phyloP scores from a whole-genome alignment of 1,140 invertebrate genomes.

The Limonius californicus region DNA sequence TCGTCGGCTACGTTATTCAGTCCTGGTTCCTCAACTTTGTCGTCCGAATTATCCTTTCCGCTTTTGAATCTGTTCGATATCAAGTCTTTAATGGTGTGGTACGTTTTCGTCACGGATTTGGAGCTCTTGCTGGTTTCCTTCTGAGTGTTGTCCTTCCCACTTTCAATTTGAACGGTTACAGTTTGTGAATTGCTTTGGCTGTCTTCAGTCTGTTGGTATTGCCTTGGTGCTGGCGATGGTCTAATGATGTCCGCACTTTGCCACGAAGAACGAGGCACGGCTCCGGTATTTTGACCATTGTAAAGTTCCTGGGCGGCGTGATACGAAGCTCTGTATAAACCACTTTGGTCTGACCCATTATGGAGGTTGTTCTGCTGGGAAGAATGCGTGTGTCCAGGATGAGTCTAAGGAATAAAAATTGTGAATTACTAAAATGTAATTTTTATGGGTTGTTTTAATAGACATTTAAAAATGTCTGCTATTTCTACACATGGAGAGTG shows the following conservation, averaged over 20 bases:
- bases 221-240: conserved; percentile 21
- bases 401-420: conserved; percentile 32
- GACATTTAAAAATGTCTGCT: too few species aligned
- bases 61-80: conserved; percentile 75
- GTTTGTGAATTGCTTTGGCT: conserved; percentile 47
- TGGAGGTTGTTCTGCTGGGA: conserved; percentile 27
- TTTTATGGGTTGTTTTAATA: too few species aligned
- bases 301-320: conserved; percentile 39
- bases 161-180: conserved; percentile 52
- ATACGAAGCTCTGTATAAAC: conserved; percentile 39
- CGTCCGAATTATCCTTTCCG: conserved; percentile 52
- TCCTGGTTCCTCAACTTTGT: conserved; percentile 53
- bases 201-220: conserved; percentile 29
- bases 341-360: conserved; percentile 26
- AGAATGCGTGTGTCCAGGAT: conserved; percentile 35
- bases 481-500: too few species aligned
- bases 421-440: too few species aligned
- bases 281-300: conserved; percentile 36
- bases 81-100: conserved; percentile 80
- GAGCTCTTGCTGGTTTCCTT: conserved; percentile 52
- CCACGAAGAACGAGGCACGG: conserved; percentile 39
- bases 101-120: conserved; percentile 69
- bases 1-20: conserved; percentile 62
- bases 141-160: conserved; percentile 48
- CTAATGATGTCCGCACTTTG: conserved; percentile 25